Conservation (phyloP, 2,113 vertebrate species). For the Lamprotornis superbus region DNA sequence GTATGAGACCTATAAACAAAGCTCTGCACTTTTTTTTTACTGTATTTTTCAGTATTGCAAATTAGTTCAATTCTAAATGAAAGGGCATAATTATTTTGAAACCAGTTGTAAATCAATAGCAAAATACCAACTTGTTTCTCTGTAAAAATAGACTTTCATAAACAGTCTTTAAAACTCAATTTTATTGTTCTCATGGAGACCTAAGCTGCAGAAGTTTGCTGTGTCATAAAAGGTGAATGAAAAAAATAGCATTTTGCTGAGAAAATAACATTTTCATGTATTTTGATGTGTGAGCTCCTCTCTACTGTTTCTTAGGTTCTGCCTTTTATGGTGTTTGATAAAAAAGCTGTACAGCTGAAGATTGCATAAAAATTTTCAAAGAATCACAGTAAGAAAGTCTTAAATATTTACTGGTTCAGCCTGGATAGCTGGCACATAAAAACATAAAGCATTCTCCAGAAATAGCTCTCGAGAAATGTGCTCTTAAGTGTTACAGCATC, state of each 20-base stretch:
- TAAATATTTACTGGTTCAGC: background rate
- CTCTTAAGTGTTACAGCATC: background rate
- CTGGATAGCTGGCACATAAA: background rate
- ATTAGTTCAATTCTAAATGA: background rate
- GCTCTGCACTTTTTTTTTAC: background rate
- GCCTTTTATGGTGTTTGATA: background rate
- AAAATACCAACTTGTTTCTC: background rate
- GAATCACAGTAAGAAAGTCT: background rate
- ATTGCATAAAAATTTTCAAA: background rate
- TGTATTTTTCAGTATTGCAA: background rate
- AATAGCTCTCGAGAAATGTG: background rate
- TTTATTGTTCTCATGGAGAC: constrained; percentile 25
- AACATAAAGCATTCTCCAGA: background rate
- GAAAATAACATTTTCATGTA: background rate
- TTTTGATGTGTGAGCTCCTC: background rate
- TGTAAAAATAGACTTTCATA: background rate
- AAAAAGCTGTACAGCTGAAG: background rate
- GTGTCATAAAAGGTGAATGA: background rate
- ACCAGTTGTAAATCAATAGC: background rate
- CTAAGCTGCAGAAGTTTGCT: background rate
- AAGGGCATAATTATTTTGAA: background rate
- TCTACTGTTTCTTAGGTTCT: background rate
- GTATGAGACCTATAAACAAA: background rate
- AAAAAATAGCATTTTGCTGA: background rate
- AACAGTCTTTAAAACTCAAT: background rate